Evolutionary conservation across 23 tunicate species (phyloP).

Genomic region (Phallusia fumigata): DNA sequence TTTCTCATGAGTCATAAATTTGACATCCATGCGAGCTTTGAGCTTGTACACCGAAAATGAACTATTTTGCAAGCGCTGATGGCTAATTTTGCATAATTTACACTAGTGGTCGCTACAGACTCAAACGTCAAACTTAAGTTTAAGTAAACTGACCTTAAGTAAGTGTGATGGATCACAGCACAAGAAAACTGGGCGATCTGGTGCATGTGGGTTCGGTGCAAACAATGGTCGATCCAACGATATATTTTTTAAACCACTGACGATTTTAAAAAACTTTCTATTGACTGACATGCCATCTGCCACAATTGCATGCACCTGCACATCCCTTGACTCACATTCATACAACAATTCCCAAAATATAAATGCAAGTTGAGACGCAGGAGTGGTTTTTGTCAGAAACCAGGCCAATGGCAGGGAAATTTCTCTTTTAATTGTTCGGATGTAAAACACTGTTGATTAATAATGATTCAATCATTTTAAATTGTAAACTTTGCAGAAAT

Average conservation of each 20-base stretch:
- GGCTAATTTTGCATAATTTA: too few species aligned
- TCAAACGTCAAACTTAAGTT: too few species aligned
- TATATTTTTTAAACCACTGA: not conserved
- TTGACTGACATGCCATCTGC: slow-evolving; percentile 36
- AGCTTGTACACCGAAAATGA: too few species aligned
- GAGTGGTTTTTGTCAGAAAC: slow-evolving; percentile 26
- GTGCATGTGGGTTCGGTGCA: not conserved
- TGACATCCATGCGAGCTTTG: too few species aligned
- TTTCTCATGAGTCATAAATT: too few species aligned
- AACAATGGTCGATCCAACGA: not conserved
- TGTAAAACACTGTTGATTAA: slow-evolving; percentile 17
- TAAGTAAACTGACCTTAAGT: not conserved
- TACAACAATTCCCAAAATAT: slow-evolving; percentile 31
- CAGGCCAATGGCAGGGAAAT: slow-evolving; percentile 28
- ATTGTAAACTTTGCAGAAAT: not conserved
- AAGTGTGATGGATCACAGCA: not conserved
- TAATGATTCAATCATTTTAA: not conserved
- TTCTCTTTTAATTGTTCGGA: slow-evolving; percentile 7
- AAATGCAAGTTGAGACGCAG: slow-evolving; percentile 10
- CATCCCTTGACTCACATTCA: slow-evolving; percentile 24
- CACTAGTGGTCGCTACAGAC: too few species aligned
- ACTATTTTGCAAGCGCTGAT: too few species aligned
- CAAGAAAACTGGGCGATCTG: not conserved
- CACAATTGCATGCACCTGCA: slow-evolving; percentile 22
- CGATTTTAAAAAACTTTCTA: slow-evolving; percentile 42